Evolutionary conservation across 2,113 vertebrate species (phyloP), one percentile per base, ranked within the genome.

Genomic region (Passerina amoena): DNA sequence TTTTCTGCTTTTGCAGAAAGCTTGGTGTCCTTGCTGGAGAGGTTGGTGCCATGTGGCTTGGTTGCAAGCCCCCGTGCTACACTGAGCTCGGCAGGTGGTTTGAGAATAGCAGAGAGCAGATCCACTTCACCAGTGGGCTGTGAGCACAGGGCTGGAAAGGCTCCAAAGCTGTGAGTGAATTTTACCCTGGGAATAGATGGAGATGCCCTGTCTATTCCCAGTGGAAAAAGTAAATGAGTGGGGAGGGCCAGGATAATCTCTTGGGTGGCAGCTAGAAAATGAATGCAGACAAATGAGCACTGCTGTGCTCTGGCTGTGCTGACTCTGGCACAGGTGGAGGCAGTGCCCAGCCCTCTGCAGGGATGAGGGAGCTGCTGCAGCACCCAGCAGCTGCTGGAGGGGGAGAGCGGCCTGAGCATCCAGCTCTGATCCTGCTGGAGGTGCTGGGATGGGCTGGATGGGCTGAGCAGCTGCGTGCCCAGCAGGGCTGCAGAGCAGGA

Each of bases 401-500:
- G 14, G 60, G 44, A 71, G 24, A 4, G 8, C 2, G 44, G 28
- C 54, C 60, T 4, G 35, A 20, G 79, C 79, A 30, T 37, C 9
- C 0, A 0, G 79, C 53, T 22, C 23, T 33, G 48, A 2, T 14
- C 14, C 27, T 7, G 13, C 8, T 1, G 27, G 31, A 5, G 2
- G 1, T 1, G 17, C 35, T 51, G 27, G 77, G 1, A 1, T 19
- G 78, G 28, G 4, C 1, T 25, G 45, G 1, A 8, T 21, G 71
- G 30, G 71, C 61, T n/a, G 72, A 23, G 88, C 83, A n/a, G 78
- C 72, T n/a, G 37, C 2, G 25, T 3, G 60, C 22, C 3, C 72
- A 21, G 65, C 82, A 18, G 87, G 82, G 63, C 38, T 42, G 75
- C 14, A 0, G 47, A 19, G 48, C 3, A 0, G 47, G 51, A n/a